phyloP scores from a whole-genome alignment of 2,797 vertebrate genomes.

The Hoplostethus atlanticus region DNA sequence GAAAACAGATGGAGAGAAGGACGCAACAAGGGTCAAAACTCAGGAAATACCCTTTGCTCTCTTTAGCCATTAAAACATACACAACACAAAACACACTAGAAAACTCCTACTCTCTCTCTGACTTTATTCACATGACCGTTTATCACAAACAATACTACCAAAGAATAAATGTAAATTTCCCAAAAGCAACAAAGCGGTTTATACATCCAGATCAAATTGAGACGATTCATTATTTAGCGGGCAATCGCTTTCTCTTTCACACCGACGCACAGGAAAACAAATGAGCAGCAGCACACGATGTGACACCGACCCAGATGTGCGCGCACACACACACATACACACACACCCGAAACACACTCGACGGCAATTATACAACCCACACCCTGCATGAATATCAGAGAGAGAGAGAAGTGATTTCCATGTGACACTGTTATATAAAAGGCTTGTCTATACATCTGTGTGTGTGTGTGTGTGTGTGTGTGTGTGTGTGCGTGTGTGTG shows the following conservation, averaged over 20 bases:
- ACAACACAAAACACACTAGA: background rate
- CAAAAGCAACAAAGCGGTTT: background rate
- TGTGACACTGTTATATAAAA: background rate
- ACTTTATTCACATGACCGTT: background rate
- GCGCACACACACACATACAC: background rate
- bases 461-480: background rate
- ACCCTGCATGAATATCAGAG: background rate
- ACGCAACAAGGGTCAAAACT: background rate
- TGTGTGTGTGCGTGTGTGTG: background rate
- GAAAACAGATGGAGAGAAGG: background rate
- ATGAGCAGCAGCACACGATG: background rate
- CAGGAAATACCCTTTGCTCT: background rate
- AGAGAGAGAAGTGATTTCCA: background rate
- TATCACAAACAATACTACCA: background rate
- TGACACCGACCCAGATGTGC: background rate
- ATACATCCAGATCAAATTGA: slow-evolving; percentile 16
- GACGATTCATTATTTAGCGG: slow-evolving; percentile 14
- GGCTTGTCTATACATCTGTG: background rate
- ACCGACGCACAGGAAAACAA: no score
- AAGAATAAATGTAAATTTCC: background rate
- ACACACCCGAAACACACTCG: background rate
- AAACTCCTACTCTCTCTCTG: background rate
- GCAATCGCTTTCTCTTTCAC: background rate
- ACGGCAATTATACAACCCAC: background rate
- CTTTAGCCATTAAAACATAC: slow-evolving; percentile 6